Evolutionary conservation across 2,888 invertebrate genomes (phyloP), one percentile per base, ranked within the genome.

Genomic region (Idaea straminata): DNA sequence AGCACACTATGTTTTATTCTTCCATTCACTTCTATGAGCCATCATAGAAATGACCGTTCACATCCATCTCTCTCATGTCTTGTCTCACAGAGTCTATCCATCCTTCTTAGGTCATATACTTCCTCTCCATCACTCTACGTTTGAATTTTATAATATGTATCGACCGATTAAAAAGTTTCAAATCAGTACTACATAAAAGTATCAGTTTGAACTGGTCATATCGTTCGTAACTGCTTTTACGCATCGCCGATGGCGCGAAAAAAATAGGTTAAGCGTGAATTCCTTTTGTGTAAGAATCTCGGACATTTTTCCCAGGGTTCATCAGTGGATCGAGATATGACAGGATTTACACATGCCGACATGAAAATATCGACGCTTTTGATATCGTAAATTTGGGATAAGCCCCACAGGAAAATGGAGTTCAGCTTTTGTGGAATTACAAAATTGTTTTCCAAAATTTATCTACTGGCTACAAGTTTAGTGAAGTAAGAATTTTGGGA

Each of bases 171-270:
- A 25, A 25, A 25, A 25, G 25, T 25, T 25, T 1, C 25, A 25
- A 25, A 25, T 25, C 25, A 25, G 25, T 25, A 25, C 25, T 25
- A 25, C 25, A 25, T 25, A 25, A 25, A 25, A 25, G 25, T 25
- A 25, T 25, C 25, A 25, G 25, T 25, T 72, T 69, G 69, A 73
- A 67, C 63, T 67, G 68, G 68, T 70, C 74, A 72, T 71, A 73
- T 76, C 74, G 73, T 73, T 75, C 72, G 76, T 72, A 74, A 75
- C 75, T 69, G 72, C 71, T 71, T 73, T 77, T 69, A 72, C 73
- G 74, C 72, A 62, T 68, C 75, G 72, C 63, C 76, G 76, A 76
- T 76, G 73, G 75, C 62, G 72, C 73, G 80, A 78, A 79, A 80
- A 72, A 72, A 79, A 69, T 68, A 64, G 67, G 67, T 66, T 68